A percentile compares a stretch with the other conserved stretches of the same genome.
phyloP scores from a whole-genome alignment of 2,888 invertebrate species.

The Tyria jacobaeae region DNA sequence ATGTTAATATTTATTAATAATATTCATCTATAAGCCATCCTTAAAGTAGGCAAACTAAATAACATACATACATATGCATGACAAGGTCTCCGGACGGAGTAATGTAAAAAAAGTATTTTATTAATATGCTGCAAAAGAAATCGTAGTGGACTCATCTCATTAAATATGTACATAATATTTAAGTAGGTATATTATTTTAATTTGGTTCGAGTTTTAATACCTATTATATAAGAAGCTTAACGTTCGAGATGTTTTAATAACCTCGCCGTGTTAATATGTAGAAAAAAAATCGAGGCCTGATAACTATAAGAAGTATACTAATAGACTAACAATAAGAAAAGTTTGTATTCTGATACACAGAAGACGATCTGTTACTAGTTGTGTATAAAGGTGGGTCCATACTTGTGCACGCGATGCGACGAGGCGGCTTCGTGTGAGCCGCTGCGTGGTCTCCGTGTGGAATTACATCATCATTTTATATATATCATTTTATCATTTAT shows the following conservation, averaged over 20 bases:
- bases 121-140: not conserved
- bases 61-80: not conserved
- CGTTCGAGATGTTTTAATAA: slow-evolving; percentile 1
- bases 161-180: slow-evolving; percentile 1
- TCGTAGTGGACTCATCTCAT: not conserved
- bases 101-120: not conserved
- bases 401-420: not conserved
- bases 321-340: slow-evolving; percentile 12
- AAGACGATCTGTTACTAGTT: slow-evolving; percentile 5
- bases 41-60: not conserved
- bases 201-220: slow-evolving; percentile 3
- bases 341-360: slow-evolving; percentile 4
- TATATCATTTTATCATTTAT: too few species aligned
- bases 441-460: slow-evolving; percentile 1
- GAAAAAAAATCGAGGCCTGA: slow-evolving; percentile 11
- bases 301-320: slow-evolving; percentile 2
- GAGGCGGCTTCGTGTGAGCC: not conserved
- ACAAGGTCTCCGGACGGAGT: not conserved
- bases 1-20: not conserved
- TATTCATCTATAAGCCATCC: not conserved
- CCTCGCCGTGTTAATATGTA: slow-evolving; percentile 5
- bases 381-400: not conserved
- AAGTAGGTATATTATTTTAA: slow-evolving; percentile 4
- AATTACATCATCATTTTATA: not conserved
- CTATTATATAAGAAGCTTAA: slow-evolving; percentile 1